phyloP scores from a whole-genome alignment of 2,113 vertebrate genomes.

The Sebastes fasciatus region DNA sequence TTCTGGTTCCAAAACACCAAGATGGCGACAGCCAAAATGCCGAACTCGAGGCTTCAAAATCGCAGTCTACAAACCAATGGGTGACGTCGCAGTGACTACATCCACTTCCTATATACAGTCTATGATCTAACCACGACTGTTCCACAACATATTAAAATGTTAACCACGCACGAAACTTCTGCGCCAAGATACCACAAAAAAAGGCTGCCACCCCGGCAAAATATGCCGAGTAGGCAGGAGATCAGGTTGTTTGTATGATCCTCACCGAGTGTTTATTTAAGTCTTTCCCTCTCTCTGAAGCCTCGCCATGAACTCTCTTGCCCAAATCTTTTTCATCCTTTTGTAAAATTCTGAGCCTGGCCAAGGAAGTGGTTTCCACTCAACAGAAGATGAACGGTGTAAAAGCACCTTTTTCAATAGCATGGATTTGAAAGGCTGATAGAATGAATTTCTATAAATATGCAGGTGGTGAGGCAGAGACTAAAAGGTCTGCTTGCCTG shows the following conservation, averaged over 20 bases:
- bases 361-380: conserved; percentile 15
- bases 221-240: background rate
- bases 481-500: conserved; percentile 10
- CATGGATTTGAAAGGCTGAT: conserved; percentile 33
- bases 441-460: conserved; percentile 39
- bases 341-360: conserved; percentile 9
- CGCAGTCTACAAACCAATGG: background rate
- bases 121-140: too few species aligned
- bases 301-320: conserved; percentile 36
- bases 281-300: background rate
- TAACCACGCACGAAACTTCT: too few species aligned
- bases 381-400: conserved; percentile 7
- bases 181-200: too few species aligned
- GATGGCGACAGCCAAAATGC: background rate
- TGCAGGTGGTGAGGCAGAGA: background rate
- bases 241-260: conserved; percentile 23
- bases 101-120: background rate
- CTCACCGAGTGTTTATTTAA: conserved; percentile 5
- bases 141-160: too few species aligned
- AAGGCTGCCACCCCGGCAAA: background rate
- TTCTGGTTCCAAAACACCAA: background rate
- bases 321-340: conserved; percentile 35
- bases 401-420: conserved; percentile 43
- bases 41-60: background rate
- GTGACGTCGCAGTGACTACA: background rate